Conservation (phyloP, 2,797 vertebrate species). For the Enteromius radiatus region DNA sequence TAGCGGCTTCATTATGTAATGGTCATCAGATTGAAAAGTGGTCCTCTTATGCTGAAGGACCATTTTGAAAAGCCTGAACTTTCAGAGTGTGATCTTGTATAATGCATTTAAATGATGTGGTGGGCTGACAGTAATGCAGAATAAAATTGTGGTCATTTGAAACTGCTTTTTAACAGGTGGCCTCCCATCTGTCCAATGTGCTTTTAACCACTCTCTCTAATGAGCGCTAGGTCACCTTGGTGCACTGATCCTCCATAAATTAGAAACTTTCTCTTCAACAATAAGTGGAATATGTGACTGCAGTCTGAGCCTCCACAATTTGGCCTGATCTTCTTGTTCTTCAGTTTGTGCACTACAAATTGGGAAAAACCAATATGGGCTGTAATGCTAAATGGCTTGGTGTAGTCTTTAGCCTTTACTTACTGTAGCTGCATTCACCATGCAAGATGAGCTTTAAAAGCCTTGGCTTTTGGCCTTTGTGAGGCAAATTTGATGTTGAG, state of each 20-base stretch:
- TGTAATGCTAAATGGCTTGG: conserved; percentile 40
- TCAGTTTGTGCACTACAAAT: not conserved
- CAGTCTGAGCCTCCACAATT: conserved; percentile 7
- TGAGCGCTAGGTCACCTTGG: conserved; percentile 35
- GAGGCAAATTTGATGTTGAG: conserved; percentile 53
- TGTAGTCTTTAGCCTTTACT: conserved; percentile 38
- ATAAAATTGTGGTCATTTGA: conserved; percentile 29
- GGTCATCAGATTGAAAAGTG: conserved; percentile 1
- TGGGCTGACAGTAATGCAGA: conserved; percentile 34
- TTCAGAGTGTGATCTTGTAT: conserved; percentile 17
- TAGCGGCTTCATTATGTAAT: not conserved
- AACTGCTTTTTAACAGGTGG: conserved; percentile 50
- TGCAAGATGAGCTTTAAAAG: conserved; percentile 37
- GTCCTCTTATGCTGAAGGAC: conserved; percentile 6
- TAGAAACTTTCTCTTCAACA: conserved; percentile 12
- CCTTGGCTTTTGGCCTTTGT: conserved; percentile 52
- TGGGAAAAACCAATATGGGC: not conserved
- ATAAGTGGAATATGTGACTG: not conserved
- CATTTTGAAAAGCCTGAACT: conserved; percentile 24
- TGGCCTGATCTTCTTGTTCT: not conserved
- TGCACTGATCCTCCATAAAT: not conserved
- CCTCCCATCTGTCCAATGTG: conserved; percentile 52
- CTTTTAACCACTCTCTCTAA: conserved; percentile 23
- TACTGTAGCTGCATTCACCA: conserved; percentile 17
- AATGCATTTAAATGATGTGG: conserved; percentile 19